These are phyloP conservation scores for Coronaproctus castanopsis DNA, from an alignment of 2,888 invertebrate genomes.

Conservation along the genomic window DNA sequence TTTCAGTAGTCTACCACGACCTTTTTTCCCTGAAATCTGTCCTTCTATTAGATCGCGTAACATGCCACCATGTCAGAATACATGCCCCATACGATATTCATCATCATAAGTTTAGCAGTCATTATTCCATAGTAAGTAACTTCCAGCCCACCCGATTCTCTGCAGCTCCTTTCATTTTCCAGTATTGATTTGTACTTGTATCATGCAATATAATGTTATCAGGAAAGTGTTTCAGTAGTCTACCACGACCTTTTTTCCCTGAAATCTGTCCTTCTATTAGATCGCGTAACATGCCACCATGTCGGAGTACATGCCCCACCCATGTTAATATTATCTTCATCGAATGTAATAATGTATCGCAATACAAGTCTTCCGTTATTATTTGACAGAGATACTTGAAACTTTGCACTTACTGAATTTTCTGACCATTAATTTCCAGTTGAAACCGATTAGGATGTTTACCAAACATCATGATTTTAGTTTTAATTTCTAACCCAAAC, in stretches of 20 bases:
- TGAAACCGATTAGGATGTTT: background rate
- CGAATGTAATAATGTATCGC: background rate
- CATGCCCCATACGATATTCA: background rate
- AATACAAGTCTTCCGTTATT: background rate
- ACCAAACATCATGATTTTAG: background rate
- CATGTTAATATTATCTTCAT: background rate
- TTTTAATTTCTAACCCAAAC: too few relatives aligned
- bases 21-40: background rate
- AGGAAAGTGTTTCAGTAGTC: too few relatives aligned
- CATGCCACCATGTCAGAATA: background rate
- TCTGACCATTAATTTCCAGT: background rate
- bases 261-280: too few relatives aligned
- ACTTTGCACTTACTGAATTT: background rate
- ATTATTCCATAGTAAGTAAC: too few relatives aligned
- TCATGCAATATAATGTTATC: background rate
- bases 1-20: background rate
- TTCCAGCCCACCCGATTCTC: background rate
- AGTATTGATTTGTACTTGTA: background rate
- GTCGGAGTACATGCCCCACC: background rate
- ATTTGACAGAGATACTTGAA: background rate
- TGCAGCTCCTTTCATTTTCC: background rate
- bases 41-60: background rate
- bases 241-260: too few relatives aligned
- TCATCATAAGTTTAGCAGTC: too few relatives aligned
- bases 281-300: background rate